Evolutionary conservation across 2,797 vertebrate species (phyloP), one percentile per base, ranked within the genome.

Genomic region (Spheniscus humboldti): DNA sequence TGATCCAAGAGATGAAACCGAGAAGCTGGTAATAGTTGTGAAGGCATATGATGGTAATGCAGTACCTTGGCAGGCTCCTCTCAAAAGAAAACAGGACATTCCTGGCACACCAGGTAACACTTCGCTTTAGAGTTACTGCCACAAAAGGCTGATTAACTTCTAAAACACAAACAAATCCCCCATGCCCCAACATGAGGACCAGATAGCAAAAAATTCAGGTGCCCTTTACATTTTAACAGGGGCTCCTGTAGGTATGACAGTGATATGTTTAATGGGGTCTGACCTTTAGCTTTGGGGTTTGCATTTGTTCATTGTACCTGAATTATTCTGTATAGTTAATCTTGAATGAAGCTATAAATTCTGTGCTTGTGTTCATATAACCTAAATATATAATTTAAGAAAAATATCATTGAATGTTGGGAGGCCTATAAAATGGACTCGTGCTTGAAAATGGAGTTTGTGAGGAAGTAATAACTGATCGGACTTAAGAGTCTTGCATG

Each of bases 11-110:
- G 81, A 86, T 78, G 97, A 96, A 98, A 97, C 67, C 31, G 93
- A 97, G 97, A 97, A 75, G 90, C 75, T 96, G 97, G 97, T 97
- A 96, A 97, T 86, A 71, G 64, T 82, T 94, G 92, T 95, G 96
- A 97, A 97, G 95, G 94, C 64, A 57, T 52, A 47, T 78, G 57
- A 50, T 10, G 25, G 91, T 95, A 97, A 97, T 14, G 4, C 25
- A 88, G 93, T 86, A 33, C 9, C 77, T 97, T 97, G 96, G 94
- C 96, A 93, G 19, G 15, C 91, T 19, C 15, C 77, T 79, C 78
- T 82, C 13, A 2, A 92, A 92, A 67, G 87, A 96, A 97, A 98
- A 82, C 93, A 97, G 96, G 93, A 92, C 96, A 90, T 86, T 91
- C 97, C 97, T 90, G 72, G 93, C 83, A 94, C 84, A 73, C 90